A percentile compares a stretch with the other conserved stretches of the same genome.
phyloP scores from a whole-genome alignment of 2,797 vertebrate genomes.

The Poecilia picta region DNA sequence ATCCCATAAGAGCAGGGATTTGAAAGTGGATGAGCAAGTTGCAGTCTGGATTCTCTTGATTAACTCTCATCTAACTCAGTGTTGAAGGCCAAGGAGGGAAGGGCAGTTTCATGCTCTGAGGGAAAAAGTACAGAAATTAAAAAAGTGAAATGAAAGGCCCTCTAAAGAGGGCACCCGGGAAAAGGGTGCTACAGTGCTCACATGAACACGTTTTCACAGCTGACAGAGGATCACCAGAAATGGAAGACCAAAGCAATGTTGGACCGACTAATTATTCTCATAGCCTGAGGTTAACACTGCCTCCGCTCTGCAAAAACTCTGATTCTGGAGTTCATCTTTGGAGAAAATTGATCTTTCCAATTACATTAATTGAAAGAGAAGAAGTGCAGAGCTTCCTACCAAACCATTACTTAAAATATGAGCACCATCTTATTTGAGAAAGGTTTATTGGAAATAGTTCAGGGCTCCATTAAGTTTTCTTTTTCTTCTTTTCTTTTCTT shows the following conservation, averaged over 20 bases:
- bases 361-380: conserved; percentile 26
- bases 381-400: conserved; percentile 26
- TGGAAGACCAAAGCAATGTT: conserved; percentile 12
- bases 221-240: conserved; percentile 24
- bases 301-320: conserved; percentile 15
- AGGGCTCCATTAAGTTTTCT: conserved; percentile 6
- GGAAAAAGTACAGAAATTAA: conserved; percentile 17
- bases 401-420: conserved; percentile 34
- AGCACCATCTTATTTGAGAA: conserved; percentile 44
- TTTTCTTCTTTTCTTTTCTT: background rate
- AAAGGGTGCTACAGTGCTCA: background rate
- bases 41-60: conserved; percentile 53
- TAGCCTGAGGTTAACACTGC: conserved; percentile 6
- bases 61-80: conserved; percentile 47
- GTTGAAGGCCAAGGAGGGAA: conserved; percentile 22
- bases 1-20: conserved; percentile 54
- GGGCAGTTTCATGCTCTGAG: background rate
- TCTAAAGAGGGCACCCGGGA: background rate
- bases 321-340: conserved; percentile 17
- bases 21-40: conserved; percentile 49
- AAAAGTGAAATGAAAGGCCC: conserved; percentile 13
- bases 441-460: conserved; percentile 17
- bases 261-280: conserved; percentile 9
- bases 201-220: conserved; percentile 1
- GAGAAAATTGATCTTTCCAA: conserved; percentile 15